Percentiles rank a stretch among this genome's conserved stretches.
These are phyloP conservation scores for Parazoanthus swiftii DNA, from an alignment of 92 coral and sea anemone species.

Conservation along the genomic window DNA sequence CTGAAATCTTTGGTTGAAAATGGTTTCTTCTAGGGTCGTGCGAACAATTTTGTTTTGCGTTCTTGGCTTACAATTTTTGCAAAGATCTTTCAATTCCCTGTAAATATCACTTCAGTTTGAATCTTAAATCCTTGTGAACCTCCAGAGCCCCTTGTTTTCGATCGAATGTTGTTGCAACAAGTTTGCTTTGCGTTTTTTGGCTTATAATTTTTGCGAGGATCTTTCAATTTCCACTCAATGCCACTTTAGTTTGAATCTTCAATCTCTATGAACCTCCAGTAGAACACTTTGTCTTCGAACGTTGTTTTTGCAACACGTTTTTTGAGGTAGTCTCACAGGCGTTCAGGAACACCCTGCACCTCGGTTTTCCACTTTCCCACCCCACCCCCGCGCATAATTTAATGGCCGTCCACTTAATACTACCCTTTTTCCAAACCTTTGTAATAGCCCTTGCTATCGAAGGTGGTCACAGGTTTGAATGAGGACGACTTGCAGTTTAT, in stretches of 20 bases:
- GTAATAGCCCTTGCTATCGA: too few relatives aligned
- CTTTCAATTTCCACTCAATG: not conserved
- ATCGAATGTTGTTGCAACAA: not conserved
- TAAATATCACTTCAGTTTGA: not conserved
- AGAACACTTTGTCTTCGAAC: not conserved
- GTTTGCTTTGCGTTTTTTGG: too few relatives aligned
- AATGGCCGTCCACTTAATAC: too few relatives aligned
- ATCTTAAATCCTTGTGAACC: not conserved
- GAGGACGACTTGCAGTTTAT: conserved; percentile 37
- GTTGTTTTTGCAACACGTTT: conserved; percentile 43
- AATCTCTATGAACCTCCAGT: not conserved
- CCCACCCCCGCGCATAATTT: too few relatives aligned
- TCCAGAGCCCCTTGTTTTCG: not conserved
- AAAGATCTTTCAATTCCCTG: not conserved
- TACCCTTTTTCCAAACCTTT: too few relatives aligned
- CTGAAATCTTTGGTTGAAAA: too few relatives aligned
- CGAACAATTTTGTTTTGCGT: too few relatives aligned
- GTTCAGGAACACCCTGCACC: conserved; percentile 31
- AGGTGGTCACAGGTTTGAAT: conserved; percentile 45
- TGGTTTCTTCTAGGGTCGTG: too few relatives aligned
- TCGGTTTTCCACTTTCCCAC: not conserved
- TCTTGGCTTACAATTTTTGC: too few relatives aligned
- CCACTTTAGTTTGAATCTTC: not conserved
- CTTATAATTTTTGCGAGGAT: too few relatives aligned
- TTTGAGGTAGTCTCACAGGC: conserved; percentile 45